These are phyloP conservation scores for Cremastobaeus sp. DNA, from an alignment of 2,888 invertebrate species.

Conservation along the genomic window DNA sequence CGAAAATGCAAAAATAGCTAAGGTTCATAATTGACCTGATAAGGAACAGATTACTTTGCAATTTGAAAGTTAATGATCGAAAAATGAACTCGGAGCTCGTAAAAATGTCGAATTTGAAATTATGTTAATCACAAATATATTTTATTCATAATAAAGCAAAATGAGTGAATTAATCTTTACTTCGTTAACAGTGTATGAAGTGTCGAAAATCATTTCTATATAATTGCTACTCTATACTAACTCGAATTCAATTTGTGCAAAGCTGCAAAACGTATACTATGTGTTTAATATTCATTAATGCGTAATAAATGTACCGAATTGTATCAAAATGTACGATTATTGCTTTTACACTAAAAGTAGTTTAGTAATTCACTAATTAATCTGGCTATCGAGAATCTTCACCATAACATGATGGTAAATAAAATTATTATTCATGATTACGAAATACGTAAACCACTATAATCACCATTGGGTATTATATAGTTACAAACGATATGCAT, in stretches of 20 bases:
- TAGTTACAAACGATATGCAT: conserved; percentile 44
- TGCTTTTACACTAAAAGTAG: conserved; percentile 56
- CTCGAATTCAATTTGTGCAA: not conserved
- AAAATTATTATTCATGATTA: conserved; percentile 59
- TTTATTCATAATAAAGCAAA: too few relatives aligned
- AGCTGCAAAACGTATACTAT: conserved; percentile 25
- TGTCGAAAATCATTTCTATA: too few relatives aligned
- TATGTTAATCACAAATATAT: too few relatives aligned
- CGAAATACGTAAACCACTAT: conserved; percentile 47
- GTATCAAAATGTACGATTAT: conserved; percentile 55
- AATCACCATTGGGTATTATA: conserved; percentile 53
- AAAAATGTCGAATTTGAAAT: too few relatives aligned
- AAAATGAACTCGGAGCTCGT: too few relatives aligned
- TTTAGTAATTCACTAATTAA: conserved; percentile 52
- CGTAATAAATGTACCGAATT: conserved; percentile 40
- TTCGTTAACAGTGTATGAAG: too few relatives aligned
- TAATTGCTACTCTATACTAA: too few relatives aligned
- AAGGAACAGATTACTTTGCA: too few relatives aligned
- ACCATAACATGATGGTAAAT: conserved; percentile 48
- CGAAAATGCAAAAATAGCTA: too few relatives aligned
- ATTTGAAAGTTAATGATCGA: too few relatives aligned
- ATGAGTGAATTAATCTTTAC: too few relatives aligned
- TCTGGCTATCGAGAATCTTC: conserved; percentile 54
- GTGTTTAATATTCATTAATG: conserved; percentile 46
- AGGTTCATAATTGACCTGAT: too few relatives aligned